Base-by-base conservation (phyloP, 1,140 invertebrate species). In the Pantala flavescens region DNA sequence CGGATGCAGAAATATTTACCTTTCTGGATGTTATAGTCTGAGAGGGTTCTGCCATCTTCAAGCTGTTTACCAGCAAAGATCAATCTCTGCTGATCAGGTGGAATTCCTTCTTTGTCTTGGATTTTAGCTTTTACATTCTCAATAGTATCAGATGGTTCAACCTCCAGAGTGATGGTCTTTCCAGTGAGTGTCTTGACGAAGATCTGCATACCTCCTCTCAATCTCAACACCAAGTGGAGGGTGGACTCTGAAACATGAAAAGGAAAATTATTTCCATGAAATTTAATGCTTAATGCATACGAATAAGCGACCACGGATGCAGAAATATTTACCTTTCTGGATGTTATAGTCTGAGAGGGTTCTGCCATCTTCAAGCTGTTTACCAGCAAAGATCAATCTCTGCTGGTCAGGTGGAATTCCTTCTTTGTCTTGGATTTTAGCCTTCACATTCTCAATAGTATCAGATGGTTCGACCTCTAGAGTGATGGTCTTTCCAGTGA, bases 161-260 rank as follows among this genome's bases (percentile, higher is more conserved):
- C 91, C 80, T 93, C 91, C 0, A 93, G 81, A 0, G 91, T 93
- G 75, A 93, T 93, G 3, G 92, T 94, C 81, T 94, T 94, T 0
- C 92, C 92, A 5, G 91, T 93, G 43, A 96, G 87, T 80, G 94
- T 96, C 84, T 96, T 96, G 14, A 96, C 94, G 83, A 97, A 96
- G 80, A 96, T 96, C 87, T 97, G 94, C 94, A 97, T 96, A 76
- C 24, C 93, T 82, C 92, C 93, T 76, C 91, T 83, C 0, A 95
- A 84, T 80, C 91, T 86, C 0, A 94, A 81, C 0, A 94, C 92
- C 49, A 96, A 80, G 80, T 91, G 92, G 10, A 93, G 84, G 7
- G 80, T 90, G 84, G 75, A 90, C 86, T 81, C 28, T 36, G 28
- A 5, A n/a, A n/a, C 9, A 9, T 36, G 28, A 5, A 36, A 36